Conservation (phyloP, 2,113 vertebrate genomes). For the Microcebus lehilahytsara region DNA sequence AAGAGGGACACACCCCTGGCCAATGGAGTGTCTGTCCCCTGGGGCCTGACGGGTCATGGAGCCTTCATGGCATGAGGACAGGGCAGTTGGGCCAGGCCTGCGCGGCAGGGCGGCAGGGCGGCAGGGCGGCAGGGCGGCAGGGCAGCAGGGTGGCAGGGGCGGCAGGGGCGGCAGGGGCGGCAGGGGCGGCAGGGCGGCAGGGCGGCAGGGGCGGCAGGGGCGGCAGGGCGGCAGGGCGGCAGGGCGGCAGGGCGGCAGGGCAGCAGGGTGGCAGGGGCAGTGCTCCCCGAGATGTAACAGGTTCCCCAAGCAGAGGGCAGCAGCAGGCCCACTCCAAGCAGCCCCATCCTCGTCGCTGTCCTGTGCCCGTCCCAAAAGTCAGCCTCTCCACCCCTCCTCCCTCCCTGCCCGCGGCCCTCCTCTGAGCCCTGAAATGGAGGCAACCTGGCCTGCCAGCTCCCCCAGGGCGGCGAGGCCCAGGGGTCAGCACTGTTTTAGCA, state of each 20-base stretch:
- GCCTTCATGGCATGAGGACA: not conserved
- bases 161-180: no score
- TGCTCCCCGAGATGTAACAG: fast-evolving
- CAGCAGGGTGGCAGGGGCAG: no score
- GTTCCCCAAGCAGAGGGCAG: not conserved
- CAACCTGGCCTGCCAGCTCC: not conserved
- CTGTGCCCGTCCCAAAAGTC: not conserved
- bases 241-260: no score
- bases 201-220: no score
- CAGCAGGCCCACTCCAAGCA: not conserved
- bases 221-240: no score
- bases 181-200: no score
- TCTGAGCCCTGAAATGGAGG: no score
- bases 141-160: no score
- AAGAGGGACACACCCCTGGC: not conserved
- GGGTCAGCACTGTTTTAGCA: not conserved
- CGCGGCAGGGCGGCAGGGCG: not conserved
- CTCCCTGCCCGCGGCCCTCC: not conserved
- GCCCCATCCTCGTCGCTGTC: not conserved
- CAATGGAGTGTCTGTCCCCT: fast-evolving
- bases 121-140: no score
- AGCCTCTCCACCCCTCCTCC: not conserved
- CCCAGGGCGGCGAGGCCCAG: not conserved
- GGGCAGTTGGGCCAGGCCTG: not conserved
- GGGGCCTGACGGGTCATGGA: not conserved